Evolutionary conservation across 2,113 vertebrate species (phyloP), one percentile per base, ranked within the genome.

Genomic region (Patagioenas fasciata): DNA sequence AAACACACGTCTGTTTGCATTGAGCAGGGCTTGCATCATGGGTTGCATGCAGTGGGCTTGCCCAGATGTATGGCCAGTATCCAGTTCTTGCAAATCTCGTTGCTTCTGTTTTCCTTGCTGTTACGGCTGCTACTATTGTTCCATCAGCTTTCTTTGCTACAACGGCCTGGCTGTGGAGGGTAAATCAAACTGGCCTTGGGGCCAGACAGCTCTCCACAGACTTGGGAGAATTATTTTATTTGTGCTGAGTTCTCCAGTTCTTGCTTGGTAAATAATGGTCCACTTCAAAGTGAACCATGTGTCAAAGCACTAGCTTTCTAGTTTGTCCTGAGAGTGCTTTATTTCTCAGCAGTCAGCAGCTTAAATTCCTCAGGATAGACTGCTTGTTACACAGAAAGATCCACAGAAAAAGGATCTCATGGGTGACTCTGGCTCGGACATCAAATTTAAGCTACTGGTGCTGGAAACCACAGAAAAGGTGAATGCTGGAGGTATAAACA

Each of bases 51-150:
- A 73, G 29, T 88, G 72, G 94, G 56, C 64, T 92, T 93, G 80
- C 79, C 85, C 88, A 96, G 92, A 90, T 95, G 92, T 95, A 86
- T 96, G 95, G 93, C 82, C 19, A 0, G 34, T 32, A 90, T 94
- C 93, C 91, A 96, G 93, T 73, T 78, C 69, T 58, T 95, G 70
- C 90, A 93, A 77, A 91, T 73, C 75, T 94, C 3, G 0, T 34
- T 71, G 90, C 93, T 96, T 91, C 95, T 95, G 93, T 94, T 96
- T 93, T 56, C 60, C 69, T 67, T 80, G 38, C 82, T 77, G 54
- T 74, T 15, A 24, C 0, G 1, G 77, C 53, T 95, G 71, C 74
- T 91, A 23, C 62, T 77, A 61, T 90, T 88, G 75, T 47, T 90
- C 79, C 80, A 88, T 64, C 36, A 86, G 80, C 36, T 84, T 86